Conservation (phyloP, 1,140 invertebrate species). For the Pseudomyrmex pallidus region DNA sequence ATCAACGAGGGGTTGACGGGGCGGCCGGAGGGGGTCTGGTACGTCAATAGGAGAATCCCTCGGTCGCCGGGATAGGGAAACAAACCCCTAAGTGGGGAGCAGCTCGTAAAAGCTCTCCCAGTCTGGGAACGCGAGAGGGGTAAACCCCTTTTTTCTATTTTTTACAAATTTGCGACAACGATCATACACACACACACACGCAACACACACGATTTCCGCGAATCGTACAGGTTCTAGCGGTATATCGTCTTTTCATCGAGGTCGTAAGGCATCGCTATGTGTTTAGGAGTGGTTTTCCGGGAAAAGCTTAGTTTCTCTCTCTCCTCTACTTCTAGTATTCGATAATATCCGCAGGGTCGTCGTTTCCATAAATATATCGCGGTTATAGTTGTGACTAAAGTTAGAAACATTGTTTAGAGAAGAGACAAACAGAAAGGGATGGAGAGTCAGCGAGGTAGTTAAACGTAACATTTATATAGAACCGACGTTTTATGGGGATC, state of each 20-base stretch:
- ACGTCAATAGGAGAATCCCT: constrained; percentile 58
- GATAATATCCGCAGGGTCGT: background rate
- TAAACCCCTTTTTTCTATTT: background rate
- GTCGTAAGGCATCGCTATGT: background rate
- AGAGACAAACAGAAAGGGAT: background rate
- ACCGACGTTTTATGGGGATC: background rate
- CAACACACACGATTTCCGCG: constrained; percentile 23
- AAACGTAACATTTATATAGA: background rate
- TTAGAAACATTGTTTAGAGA: background rate
- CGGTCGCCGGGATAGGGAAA: constrained; percentile 24
- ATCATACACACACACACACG: too few relatives aligned
- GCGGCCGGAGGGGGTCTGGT: constrained; percentile 10
- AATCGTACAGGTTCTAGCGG: background rate
- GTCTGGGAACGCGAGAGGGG: constrained; percentile 19
- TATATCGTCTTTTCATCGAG: background rate
- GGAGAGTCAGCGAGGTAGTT: too few relatives aligned
- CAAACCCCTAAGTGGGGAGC: constrained; percentile 34
- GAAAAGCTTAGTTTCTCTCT: background rate
- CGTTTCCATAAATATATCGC: constrained; percentile 6
- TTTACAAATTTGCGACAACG: constrained; percentile 32
- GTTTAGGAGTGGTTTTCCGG: background rate
- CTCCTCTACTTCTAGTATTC: background rate
- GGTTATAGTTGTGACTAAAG: background rate
- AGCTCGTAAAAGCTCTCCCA: constrained; percentile 49
- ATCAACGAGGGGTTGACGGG: background rate